Conservation (phyloP, 2,888 invertebrate species). For the Hypena proboscidalis region DNA sequence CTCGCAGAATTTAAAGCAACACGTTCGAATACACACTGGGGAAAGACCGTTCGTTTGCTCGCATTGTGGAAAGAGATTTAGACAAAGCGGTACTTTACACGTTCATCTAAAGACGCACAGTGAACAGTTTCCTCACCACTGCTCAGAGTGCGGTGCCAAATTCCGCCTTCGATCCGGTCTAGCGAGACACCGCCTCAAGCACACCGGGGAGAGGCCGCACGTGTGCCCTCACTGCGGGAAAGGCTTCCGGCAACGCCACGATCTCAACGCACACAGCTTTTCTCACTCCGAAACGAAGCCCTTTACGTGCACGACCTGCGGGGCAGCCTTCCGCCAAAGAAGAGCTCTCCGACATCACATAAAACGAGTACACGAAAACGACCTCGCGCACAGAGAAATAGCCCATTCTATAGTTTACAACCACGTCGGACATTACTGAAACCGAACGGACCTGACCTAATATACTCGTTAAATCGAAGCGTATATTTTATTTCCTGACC, state of each 20-base stretch:
- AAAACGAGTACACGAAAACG: constrained; percentile 66
- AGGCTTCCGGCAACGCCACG: constrained; percentile 85
- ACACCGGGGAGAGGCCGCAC: constrained; percentile 87
- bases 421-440: constrained; percentile 21
- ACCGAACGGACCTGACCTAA: background rate
- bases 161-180: constrained; percentile 86
- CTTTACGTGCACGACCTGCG: constrained; percentile 82
- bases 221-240: constrained; percentile 84
- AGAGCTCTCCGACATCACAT: constrained; percentile 69
- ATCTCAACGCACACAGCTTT: constrained; percentile 81
- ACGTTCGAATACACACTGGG: constrained; percentile 85
- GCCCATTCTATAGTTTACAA: constrained; percentile 6
- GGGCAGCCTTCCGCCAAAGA: constrained; percentile 83
- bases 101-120: constrained; percentile 86
- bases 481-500: constrained; percentile 19
- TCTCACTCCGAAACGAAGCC: constrained; percentile 84
- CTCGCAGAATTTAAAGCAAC: constrained; percentile 85
- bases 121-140: constrained; percentile 83
- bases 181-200: constrained; percentile 83
- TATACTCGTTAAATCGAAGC: constrained; percentile 8
- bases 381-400: background rate
- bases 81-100: constrained; percentile 87
- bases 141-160: constrained; percentile 85
- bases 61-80: constrained; percentile 87
- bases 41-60: constrained; percentile 85